Conservation (phyloP, 2,113 vertebrate species). For the Chiloscyllium plagiosum region DNA sequence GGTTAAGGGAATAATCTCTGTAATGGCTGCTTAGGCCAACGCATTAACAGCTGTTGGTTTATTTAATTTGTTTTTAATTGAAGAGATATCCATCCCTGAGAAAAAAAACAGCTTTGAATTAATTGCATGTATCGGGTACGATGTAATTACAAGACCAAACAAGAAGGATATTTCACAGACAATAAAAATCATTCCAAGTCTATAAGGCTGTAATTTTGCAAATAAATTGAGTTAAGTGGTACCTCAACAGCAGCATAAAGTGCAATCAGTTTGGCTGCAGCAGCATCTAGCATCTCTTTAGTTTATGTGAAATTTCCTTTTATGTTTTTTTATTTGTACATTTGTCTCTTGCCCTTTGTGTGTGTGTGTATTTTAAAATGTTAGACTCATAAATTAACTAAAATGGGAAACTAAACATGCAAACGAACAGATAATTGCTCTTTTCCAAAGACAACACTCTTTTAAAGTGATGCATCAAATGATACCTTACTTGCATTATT, state of each 20-base stretch:
- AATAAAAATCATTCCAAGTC: conserved; percentile 20
- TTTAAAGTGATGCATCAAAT: conserved; percentile 28
- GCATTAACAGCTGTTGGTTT: conserved; percentile 15
- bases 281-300: not conserved
- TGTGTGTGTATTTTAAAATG: conserved; percentile 25
- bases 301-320: not conserved
- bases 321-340: not conserved
- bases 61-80: conserved; percentile 31
- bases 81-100: not conserved
- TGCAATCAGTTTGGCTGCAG: not conserved
- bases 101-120: conserved; percentile 23
- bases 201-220: conserved; percentile 30
- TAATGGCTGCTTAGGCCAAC: not conserved
- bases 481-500: conserved; percentile 2
- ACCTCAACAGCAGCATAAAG: not conserved
- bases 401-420: conserved; percentile 6
- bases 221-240: conserved; percentile 32
- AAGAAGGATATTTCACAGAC: conserved; percentile 14
- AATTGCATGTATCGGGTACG: conserved; percentile 2
- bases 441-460: conserved; percentile 30
- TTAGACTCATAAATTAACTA: not conserved
- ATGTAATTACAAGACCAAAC: conserved; percentile 3
- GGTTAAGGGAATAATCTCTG: too few relatives aligned
- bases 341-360: not conserved
- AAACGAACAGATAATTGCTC: conserved; percentile 21